These are phyloP conservation scores for Anseranas semipalmata DNA, from an alignment of 2,113 vertebrate species.

Conservation along the genomic window DNA sequence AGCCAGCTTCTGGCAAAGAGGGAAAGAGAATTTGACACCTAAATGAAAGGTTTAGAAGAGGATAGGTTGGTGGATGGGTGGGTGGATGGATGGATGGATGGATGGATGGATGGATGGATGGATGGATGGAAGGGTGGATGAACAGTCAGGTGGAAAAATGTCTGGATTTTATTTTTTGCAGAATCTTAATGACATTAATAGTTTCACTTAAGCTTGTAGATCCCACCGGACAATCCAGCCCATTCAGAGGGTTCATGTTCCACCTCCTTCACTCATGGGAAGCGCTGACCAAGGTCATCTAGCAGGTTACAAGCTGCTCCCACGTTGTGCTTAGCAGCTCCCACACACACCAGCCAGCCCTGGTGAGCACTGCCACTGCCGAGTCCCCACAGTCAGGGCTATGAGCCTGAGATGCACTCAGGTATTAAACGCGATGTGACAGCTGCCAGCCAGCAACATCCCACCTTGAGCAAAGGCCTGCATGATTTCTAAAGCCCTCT, in stretches of 20 bases:
- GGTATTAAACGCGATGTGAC: background rate
- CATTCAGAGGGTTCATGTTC: rapidly evolving
- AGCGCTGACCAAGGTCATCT: background rate
- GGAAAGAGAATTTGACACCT: background rate
- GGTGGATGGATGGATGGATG: background rate
- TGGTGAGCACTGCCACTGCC: background rate
- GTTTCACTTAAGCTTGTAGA: background rate
- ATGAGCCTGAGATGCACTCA: background rate
- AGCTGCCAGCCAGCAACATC: background rate
- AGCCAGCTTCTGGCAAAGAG: background rate
- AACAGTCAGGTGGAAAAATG: background rate
- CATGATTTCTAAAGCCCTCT: background rate
- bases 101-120: too few species aligned
- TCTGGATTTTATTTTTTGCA: background rate
- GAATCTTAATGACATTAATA: background rate
- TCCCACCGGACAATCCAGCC: background rate
- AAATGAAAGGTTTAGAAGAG: background rate
- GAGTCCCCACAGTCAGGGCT: background rate
- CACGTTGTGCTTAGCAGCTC: background rate
- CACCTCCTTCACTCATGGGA: rapidly evolving
- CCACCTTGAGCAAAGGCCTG: background rate
- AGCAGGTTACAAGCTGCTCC: background rate
- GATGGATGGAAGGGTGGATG: too few species aligned
- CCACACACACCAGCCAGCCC: background rate
- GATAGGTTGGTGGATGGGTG: background rate